Base-by-base conservation (phyloP, 2,797 vertebrate genomes). In the Acanthurus tractus region DNA sequence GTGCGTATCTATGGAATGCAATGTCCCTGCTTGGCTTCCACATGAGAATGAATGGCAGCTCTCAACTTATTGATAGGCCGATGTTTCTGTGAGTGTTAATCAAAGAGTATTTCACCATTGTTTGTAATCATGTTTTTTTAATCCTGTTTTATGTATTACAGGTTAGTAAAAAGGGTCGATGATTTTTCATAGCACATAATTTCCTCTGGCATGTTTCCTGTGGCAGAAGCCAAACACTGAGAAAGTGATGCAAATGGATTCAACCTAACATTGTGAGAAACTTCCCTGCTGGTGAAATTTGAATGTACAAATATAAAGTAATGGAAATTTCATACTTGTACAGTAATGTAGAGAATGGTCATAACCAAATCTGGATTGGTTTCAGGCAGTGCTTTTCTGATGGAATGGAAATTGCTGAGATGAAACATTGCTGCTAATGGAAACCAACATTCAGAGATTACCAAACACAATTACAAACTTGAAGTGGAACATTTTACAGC, bases 1-100 rank as follows among this genome's bases (percentile, higher is more conserved):
- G 90, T 91, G 86, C 44, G 14, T 65, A 42, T 83, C 63, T 84
- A 81, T 50, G 78, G 83, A 90, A 81, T 85, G 85, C 61, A 72
- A 56, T 63, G 79, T 82, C 71, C 74, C 52, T 38, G 63, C 63
- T 75, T 44, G 70, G 74, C 70, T 64, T 76, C 10, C n/a, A 64
- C 49, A 38, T 29, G 22, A 40, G 29, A 76, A 76, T 64, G 69
- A 82, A 52, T 62, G 69, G 58, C 72, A 76, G 63, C n/a, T 74
- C 44, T 55, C 42, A 3, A 8, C 10, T 40, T 40, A 8, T 29
- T 48, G 17, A 63, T 70, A 20, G 42, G 52, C 61, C 53, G 29
- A 29, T 29, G 29, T 29, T 3, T 63, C 63, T 70, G 50, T 38
- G 69, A 48, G 62, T 38, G 45, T 75, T n/a, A 67, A 72, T 73